phyloP scores from a whole-genome alignment of 2,888 invertebrate species.

The Ophion costatus region DNA sequence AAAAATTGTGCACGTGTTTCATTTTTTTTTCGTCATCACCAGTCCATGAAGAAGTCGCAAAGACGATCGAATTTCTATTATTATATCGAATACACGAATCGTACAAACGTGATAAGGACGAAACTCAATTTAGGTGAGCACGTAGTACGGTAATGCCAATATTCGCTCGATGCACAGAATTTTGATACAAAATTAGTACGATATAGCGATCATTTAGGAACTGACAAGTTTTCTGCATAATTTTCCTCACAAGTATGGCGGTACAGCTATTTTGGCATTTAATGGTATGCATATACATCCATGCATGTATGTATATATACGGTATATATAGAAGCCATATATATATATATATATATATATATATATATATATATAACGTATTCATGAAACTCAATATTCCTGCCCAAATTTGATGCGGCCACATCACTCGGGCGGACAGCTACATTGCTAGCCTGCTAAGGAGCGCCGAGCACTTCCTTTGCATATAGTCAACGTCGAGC shows the following conservation, averaged over 20 bases:
- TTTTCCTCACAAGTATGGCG: conserved; percentile 16
- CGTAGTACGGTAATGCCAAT: background rate
- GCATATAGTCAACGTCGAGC: conserved; percentile 43
- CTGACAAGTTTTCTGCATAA: conserved; percentile 37
- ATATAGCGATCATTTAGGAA: background rate
- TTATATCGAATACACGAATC: conserved; percentile 6
- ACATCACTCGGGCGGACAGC: conserved; percentile 31
- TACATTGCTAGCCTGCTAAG: conserved; percentile 5
- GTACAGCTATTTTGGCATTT: conserved; percentile 39
- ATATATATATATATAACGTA: conserved; percentile 2
- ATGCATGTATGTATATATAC: background rate
- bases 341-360: background rate
- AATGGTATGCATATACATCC: conserved; percentile 6
- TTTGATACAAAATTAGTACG: background rate
- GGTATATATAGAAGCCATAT: background rate
- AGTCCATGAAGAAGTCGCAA: background rate
- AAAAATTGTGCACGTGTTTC: no score
- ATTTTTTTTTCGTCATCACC: no score
- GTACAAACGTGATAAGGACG: background rate
- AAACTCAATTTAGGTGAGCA: background rate
- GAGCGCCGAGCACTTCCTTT: conserved; percentile 19
- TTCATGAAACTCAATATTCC: conserved; percentile 53
- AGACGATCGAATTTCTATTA: background rate
- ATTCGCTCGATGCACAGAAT: background rate
- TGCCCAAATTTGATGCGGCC: conserved; percentile 41